Evolutionary conservation across 2,113 vertebrate genomes (phyloP).

Genomic region (Eidolon helvum): DNA sequence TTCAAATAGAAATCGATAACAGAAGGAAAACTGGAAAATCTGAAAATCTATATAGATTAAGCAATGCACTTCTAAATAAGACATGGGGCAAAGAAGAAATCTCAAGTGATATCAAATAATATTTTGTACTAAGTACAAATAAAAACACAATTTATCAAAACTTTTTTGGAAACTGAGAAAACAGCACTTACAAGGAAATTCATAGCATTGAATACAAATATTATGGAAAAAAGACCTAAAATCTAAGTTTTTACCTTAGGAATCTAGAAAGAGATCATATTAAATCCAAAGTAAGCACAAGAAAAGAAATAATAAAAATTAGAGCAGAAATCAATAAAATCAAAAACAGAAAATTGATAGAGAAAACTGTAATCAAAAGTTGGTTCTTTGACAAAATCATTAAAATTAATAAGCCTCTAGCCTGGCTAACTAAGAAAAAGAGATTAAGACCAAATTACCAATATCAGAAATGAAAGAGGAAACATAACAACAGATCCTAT

Average conservation of each 20-base stretch:
- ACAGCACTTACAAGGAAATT: not conserved
- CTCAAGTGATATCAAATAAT: not conserved
- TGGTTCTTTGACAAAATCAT: not conserved
- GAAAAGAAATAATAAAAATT: not conserved
- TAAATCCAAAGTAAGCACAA: not conserved
- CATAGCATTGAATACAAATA: not conserved
- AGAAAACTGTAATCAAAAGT: not conserved
- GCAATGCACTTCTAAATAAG: not conserved
- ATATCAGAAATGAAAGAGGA: not conserved
- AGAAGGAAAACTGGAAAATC: not conserved
- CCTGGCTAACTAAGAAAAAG: not conserved
- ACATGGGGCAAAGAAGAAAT: not conserved
- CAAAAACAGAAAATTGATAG: not conserved
- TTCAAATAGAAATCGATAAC: not conserved
- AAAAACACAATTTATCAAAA: not conserved
- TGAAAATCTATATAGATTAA: not conserved
- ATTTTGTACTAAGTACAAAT: not conserved
- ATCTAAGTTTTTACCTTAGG: not conserved
- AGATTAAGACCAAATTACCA: not conserved
- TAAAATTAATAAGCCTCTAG: not conserved
- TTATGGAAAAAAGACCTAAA: not conserved
- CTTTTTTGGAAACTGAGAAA: not conserved
- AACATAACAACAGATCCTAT: not conserved
- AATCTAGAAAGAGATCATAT: not conserved
- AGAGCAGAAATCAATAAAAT: not conserved